Percentiles rank a stretch among this genome's conserved stretches.
phyloP scores from a whole-genome alignment of 92 coral and sea anemone genomes.

The Desmophyllum pertusum region DNA sequence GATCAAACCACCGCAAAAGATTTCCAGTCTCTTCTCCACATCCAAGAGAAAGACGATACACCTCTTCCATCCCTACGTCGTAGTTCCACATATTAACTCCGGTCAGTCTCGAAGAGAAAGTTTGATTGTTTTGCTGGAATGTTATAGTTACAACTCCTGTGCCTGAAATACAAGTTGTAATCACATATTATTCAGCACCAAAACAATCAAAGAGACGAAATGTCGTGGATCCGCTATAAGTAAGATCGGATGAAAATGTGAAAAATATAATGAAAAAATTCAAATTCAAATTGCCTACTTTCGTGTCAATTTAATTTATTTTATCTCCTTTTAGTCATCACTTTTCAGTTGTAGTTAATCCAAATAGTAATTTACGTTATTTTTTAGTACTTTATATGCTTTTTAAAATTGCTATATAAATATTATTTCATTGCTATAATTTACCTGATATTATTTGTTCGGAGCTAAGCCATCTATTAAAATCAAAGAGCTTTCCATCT shows the following conservation, averaged over 20 bases:
- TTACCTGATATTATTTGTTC: conserved; percentile 22
- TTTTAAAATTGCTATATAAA: too few species aligned
- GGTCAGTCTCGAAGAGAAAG: conserved; percentile 6
- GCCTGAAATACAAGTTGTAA: conserved; percentile 6
- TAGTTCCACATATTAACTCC: conserved; percentile 42
- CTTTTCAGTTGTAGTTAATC: too few species aligned
- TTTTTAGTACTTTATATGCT: too few species aligned
- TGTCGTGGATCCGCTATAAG: too few species aligned
- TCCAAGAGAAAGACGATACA: conserved; percentile 41
- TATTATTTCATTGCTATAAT: background rate
- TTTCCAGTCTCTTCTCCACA: conserved; percentile 40
- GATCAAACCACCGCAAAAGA: conserved; percentile 22
- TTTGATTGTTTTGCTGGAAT: conserved; percentile 19
- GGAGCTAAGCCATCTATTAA: conserved; percentile 30
- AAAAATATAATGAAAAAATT: too few species aligned
- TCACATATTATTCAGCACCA: background rate
- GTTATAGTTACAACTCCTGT: background rate
- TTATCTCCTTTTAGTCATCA: too few species aligned
- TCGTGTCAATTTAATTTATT: too few species aligned
- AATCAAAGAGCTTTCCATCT: conserved; percentile 24
- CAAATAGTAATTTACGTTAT: too few species aligned
- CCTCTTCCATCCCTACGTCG: background rate
- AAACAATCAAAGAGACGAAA: too few species aligned
- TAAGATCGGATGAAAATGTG: too few species aligned
- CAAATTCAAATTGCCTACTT: too few species aligned